phyloP scores from a whole-genome alignment of 2,113 vertebrate species.

The Heptranchias perlo region DNA sequence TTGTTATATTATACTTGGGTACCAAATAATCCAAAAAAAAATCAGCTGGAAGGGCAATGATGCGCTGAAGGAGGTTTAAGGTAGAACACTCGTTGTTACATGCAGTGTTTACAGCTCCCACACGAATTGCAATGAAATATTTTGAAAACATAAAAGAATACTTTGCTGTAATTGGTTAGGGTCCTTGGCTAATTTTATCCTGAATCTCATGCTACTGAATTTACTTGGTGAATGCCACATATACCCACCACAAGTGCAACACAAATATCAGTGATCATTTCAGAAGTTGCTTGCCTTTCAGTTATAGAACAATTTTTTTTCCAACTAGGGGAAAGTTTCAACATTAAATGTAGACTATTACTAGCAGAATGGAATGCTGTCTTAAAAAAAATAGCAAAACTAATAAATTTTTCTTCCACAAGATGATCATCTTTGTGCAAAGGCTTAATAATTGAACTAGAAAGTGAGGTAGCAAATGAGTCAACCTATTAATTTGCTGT shows the following conservation, averaged over 20 bases:
- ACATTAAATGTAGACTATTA: background rate
- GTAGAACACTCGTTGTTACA: background rate
- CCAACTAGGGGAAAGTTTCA: background rate
- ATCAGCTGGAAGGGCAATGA: background rate
- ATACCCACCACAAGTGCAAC: background rate
- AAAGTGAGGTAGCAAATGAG: background rate
- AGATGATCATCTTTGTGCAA: background rate
- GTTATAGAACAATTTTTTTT: background rate
- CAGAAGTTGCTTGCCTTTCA: background rate
- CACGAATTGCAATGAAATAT: background rate
- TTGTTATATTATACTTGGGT: background rate
- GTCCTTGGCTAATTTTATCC: background rate
- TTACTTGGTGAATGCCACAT: background rate
- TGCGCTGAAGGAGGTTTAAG: background rate
- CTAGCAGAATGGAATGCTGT: background rate
- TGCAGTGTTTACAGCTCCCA: background rate
- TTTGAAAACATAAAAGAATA: background rate
- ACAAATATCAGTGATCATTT: background rate
- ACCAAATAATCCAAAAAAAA: background rate
- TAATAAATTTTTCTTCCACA: background rate
- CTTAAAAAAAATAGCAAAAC: background rate
- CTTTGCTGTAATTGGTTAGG: background rate
- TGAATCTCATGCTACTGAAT: background rate
- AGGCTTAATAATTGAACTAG: background rate
- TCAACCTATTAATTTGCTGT: background rate